Conservation (phyloP, 2,888 invertebrate genomes). For the Acholoe squamosa region DNA sequence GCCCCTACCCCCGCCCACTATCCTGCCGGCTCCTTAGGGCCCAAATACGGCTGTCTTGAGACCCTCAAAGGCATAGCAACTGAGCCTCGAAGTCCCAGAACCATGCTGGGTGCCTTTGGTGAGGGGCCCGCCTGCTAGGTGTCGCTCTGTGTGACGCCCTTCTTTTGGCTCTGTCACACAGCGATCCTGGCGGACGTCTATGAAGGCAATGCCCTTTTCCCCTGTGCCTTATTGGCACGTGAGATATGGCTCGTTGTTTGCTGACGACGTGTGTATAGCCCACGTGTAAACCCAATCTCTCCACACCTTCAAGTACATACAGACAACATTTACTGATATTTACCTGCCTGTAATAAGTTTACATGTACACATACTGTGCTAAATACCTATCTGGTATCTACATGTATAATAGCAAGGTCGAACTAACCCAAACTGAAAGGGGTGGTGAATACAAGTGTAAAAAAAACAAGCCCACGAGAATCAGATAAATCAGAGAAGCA, state of each 20-base stretch:
- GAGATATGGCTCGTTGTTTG: neutral
- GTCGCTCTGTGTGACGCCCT: neutral
- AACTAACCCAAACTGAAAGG: no score
- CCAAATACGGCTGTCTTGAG: neutral
- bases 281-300: neutral
- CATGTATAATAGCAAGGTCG: neutral
- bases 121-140: neutral
- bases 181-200: constrained; percentile 10
- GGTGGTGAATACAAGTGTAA: no score
- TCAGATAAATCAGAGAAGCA: no score
- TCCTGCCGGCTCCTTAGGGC: neutral
- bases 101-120: neutral
- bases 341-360: neutral
- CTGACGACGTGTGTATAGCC: neutral
- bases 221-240: constrained; percentile 27
- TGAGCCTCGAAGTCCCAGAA: neutral
- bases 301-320: neutral
- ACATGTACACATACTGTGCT: neutral
- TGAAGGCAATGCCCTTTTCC: constrained; percentile 13
- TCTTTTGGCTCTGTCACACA: neutral
- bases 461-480: no score
- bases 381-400: neutral
- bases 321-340: neutral
- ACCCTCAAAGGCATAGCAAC: neutral
- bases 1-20: neutral